Percentiles rank a stretch among this genome's conserved stretches.
Evolutionary conservation across 2,888 invertebrate genomes (phyloP).

Genomic region (Galerucella calmariensis): DNA sequence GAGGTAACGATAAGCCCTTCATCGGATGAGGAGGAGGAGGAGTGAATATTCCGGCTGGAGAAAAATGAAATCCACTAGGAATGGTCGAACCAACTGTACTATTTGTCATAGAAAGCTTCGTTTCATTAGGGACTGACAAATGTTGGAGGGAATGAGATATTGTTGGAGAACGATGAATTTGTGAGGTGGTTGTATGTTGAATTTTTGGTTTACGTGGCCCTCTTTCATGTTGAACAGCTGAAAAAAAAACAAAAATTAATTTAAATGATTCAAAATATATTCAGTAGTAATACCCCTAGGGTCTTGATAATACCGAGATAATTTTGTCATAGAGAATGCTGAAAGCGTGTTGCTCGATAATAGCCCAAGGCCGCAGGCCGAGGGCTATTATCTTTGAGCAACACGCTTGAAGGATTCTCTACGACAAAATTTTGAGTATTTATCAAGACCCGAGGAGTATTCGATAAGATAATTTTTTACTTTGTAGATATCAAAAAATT

Average conservation of each 20-base stretch:
- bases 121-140: constrained; percentile 57
- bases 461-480: too few relatives aligned
- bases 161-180: constrained; percentile 54
- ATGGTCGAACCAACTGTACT: constrained; percentile 10
- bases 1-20: constrained; percentile 64
- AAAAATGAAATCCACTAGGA: constrained; percentile 56
- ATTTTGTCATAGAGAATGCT: too few relatives aligned
- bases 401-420: too few relatives aligned
- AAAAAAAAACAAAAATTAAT: constrained; percentile 49
- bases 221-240: constrained; percentile 97
- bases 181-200: constrained; percentile 62
- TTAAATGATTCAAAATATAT: too few relatives aligned
- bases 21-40: constrained; percentile 58
- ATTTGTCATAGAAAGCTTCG: constrained; percentile 56
- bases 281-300: too few relatives aligned
- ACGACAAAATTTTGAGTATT: too few relatives aligned
- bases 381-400: too few relatives aligned
- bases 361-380: too few relatives aligned
- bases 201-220: constrained; percentile 94
- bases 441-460: too few relatives aligned
- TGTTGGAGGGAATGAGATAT: constrained; percentile 57
- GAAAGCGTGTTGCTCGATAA: too few relatives aligned
- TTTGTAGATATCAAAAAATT: too few relatives aligned
- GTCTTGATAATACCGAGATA: too few relatives aligned
- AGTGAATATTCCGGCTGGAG: constrained; percentile 57